Conservation (phyloP, 2,113 vertebrate species). For the Elaphurus davidianus region DNA sequence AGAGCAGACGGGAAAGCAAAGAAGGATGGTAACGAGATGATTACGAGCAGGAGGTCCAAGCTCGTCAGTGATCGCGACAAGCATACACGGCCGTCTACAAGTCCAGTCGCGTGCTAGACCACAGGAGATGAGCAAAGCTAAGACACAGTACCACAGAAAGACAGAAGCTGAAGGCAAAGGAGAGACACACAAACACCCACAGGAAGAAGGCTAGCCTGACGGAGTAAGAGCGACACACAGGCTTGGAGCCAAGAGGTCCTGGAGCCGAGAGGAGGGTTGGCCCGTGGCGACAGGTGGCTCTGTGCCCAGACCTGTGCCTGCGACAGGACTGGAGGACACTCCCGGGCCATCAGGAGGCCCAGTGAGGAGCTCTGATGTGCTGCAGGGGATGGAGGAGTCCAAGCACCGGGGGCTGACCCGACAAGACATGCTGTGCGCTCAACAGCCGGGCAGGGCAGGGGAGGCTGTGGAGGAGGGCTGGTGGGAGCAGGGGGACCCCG, state of each 20-base stretch:
- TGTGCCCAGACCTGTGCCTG: background rate
- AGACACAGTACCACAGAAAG: background rate
- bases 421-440: background rate
- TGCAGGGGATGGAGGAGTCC: background rate
- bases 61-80: background rate
- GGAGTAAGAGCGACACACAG: rapidly evolving
- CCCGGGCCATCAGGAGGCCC: background rate
- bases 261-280: background rate
- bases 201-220: background rate
- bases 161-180: background rate
- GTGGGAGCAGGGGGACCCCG: background rate
- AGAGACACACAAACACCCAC: background rate
- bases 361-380: background rate
- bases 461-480: background rate
- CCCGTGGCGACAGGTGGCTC: background rate
- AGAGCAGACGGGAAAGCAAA: background rate
- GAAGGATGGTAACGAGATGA: background rate
- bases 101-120: background rate
- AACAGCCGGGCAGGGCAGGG: background rate
- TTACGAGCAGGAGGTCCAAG: background rate
- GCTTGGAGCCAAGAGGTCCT: background rate
- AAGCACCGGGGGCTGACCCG: background rate
- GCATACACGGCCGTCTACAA: background rate
- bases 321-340: background rate
- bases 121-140: background rate